A percentile compares a stretch with the other conserved stretches of the same genome.
These are phyloP conservation scores for Silurus lanzhouensis DNA, from an alignment of 2,797 vertebrate species.

Conservation along the genomic window DNA sequence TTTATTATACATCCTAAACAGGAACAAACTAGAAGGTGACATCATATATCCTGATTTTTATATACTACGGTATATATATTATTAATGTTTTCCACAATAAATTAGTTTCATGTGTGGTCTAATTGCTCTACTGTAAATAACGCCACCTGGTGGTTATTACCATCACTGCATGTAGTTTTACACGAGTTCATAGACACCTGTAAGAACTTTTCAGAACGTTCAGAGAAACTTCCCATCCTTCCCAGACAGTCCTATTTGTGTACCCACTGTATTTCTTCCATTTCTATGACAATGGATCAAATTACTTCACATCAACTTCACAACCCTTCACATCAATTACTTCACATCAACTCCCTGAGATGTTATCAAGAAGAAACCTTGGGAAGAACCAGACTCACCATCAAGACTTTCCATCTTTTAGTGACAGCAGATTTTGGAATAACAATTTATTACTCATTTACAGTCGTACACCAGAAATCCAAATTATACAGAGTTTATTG, in stretches of 20 bases:
- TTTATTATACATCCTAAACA: background rate
- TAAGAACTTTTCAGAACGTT: background rate
- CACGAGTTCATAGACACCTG: background rate
- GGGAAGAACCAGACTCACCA: background rate
- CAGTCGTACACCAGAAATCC: too few species aligned
- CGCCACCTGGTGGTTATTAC: conserved; percentile 1
- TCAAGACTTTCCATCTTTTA: too few species aligned
- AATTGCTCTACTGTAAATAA: background rate
- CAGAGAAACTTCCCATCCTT: background rate
- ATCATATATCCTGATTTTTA: background rate
- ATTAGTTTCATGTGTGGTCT: background rate
- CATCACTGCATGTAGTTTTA: background rate
- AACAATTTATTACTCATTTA: too few species aligned
- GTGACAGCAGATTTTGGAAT: too few species aligned
- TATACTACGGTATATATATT: background rate
- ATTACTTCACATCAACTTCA: too few species aligned
- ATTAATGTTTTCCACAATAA: background rate
- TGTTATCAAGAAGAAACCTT: background rate
- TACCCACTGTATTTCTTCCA: too few species aligned
- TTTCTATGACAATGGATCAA: background rate
- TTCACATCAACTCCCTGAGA: background rate
- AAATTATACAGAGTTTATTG: too few species aligned
- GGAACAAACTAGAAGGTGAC: background rate
- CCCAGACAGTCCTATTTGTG: background rate
- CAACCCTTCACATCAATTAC: too few species aligned